phyloP scores from a whole-genome alignment of 92 coral and sea anemone species.

The Metridium senile region DNA sequence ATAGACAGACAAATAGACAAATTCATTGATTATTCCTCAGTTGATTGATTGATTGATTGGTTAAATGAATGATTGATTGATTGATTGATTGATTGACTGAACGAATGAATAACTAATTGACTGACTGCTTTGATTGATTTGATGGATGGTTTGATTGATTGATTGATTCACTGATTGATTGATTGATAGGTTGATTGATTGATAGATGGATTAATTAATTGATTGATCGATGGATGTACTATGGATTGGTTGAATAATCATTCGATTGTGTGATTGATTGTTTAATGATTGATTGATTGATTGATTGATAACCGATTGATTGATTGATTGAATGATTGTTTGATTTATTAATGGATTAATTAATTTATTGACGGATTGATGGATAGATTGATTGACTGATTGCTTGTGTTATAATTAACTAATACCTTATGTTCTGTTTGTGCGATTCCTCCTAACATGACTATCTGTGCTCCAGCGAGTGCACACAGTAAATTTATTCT shows the following conservation, averaged over 20 bases:
- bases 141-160: not conserved
- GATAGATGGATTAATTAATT: not conserved
- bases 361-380: too few relatives aligned
- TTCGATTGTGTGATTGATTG: not conserved
- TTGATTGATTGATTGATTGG: not conserved
- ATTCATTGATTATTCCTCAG: not conserved
- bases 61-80: not conserved
- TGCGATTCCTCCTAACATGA: slow-evolving; percentile 16
- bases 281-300: not conserved
- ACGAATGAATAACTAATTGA: not conserved
- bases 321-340: not conserved
- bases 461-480: slow-evolving; percentile 24
- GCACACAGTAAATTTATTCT: slow-evolving; percentile 18
- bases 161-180: not conserved
- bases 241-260: not conserved
- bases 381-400: not conserved
- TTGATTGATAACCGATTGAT: not conserved
- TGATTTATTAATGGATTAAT: not conserved
- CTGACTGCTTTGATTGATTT: not conserved
- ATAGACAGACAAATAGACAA: not conserved
- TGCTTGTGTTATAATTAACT: not conserved
- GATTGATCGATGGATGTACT: not conserved
- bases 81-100: not conserved
- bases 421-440: slow-evolving; percentile 20
- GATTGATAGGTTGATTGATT: not conserved